Percentiles rank a stretch among this genome's conserved stretches.
These are phyloP conservation scores for Syngnathus floridae DNA, from an alignment of 2,113 vertebrate species.

Conservation along the genomic window DNA sequence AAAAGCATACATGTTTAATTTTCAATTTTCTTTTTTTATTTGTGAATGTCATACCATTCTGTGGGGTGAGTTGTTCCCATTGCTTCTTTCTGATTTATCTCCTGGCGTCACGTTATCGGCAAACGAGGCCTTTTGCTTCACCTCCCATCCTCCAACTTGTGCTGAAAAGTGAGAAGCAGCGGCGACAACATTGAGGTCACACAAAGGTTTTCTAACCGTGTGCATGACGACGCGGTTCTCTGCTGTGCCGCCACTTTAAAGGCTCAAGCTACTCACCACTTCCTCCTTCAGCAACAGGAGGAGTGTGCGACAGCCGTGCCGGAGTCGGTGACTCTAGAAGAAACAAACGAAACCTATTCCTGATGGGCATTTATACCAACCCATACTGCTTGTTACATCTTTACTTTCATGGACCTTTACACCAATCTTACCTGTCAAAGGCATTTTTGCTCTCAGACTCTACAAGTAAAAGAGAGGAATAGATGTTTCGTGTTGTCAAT, in stretches of 20 bases:
- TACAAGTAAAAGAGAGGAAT: conserved; percentile 30
- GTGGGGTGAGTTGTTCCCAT: conserved; percentile 47
- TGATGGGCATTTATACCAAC: background rate
- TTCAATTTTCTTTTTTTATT: background rate
- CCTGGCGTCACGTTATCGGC: conserved; percentile 12
- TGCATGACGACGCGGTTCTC: background rate
- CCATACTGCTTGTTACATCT: background rate
- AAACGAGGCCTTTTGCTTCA: conserved; percentile 6
- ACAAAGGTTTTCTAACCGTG: background rate
- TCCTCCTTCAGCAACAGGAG: conserved; percentile 39
- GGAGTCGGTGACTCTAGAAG: conserved; percentile 47
- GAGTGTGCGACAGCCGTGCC: conserved; percentile 15
- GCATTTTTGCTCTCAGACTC: conserved; percentile 57
- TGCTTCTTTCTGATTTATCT: conserved; percentile 30
- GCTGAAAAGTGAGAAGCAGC: conserved; percentile 23
- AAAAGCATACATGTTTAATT: background rate
- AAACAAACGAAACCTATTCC: background rate
- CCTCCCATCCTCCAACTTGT: conserved; percentile 6
- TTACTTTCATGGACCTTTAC: background rate
- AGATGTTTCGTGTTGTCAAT: background rate
- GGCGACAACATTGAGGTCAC: background rate
- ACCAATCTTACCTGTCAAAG: conserved; percentile 51
- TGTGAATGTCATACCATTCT: conserved; percentile 45
- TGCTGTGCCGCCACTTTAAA: conserved; percentile 1
- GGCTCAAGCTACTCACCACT: conserved; percentile 53